phyloP scores from a whole-genome alignment of 2,113 vertebrate species.

The Saguinus midas region DNA sequence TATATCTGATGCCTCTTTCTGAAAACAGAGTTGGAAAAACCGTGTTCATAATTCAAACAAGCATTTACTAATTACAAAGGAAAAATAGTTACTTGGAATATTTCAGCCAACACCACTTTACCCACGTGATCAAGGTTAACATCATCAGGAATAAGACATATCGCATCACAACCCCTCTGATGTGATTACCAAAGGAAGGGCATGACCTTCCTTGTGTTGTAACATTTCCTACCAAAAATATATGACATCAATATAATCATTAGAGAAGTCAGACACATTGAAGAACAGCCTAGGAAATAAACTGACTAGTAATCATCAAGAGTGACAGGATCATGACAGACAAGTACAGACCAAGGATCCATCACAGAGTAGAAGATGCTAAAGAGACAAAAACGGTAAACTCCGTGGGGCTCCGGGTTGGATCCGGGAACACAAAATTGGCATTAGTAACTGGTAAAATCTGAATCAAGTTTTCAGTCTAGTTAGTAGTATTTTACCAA shows the following conservation, averaged over 20 bases:
- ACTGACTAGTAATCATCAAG: background rate
- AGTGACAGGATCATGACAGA: background rate
- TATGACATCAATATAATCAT: background rate
- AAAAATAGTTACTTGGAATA: background rate
- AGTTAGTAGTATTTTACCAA: conserved; percentile 11
- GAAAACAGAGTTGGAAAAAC: background rate
- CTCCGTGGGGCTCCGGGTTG: background rate
- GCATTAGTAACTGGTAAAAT: background rate
- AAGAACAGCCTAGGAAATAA: background rate
- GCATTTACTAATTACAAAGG: background rate
- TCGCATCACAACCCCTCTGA: background rate
- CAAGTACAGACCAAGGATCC: background rate
- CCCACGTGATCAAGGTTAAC: background rate
- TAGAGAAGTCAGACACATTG: conserved; percentile 18
- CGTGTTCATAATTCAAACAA: conserved; percentile 46
- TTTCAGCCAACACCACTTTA: background rate
- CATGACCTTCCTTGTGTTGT: background rate
- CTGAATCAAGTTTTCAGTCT: background rate
- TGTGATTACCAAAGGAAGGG: background rate
- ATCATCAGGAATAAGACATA: background rate
- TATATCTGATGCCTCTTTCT: background rate
- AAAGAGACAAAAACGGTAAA: background rate
- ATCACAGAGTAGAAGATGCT: background rate
- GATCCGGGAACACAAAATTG: background rate
- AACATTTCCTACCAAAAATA: background rate